Evolutionary conservation across 2,888 invertebrate genomes (phyloP), one percentile per base, ranked within the genome.

Genomic region (Stomorhina lunata): DNA sequence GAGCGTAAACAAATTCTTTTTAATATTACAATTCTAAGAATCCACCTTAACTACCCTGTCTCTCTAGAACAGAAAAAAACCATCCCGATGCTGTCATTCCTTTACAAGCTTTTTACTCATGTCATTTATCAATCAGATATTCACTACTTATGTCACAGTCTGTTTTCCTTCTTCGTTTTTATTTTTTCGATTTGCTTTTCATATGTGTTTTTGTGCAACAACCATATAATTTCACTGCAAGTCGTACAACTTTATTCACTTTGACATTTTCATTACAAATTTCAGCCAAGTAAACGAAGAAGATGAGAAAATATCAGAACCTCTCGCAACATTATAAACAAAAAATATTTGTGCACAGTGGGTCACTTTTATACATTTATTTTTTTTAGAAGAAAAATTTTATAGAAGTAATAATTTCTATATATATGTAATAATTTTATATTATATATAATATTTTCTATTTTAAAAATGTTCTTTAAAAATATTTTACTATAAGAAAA

Each of bases 51-150:
- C 32, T 43, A 43, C 17, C 15, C n/a, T n/a, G n/a, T n/a, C n/a
- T n/a, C n/a, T n/a, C n/a, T n/a, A n/a, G n/a, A n/a, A n/a, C n/a
- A 68, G 17, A 20, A 15, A 48, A 20, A 68, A 17, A 29, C 25
- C 27, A 17, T 20, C 22, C 20, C 17, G 9, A 4, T 37, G 27
- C 5, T 55, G 6, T 34, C 45, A 15, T 65, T 65, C 1, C 65
- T 45, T 65, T 43, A 34, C 32, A 75, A 63, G 43, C 55, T 66
- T 57, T n/a, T 66, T 53, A n/a, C 63, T 69, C 48, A 1, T 73
- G 69, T 59, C 73, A 78, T 82, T 82, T 75, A 78, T 82, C 81
- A 78, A 82, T 69, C 81, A 72, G 45, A 72, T 68, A 72, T 68
- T 55, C 57, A 40, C 50, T 73, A 59, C 79, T 66, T 57, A 45